These are phyloP conservation scores for Huso huso DNA, from an alignment of 2,797 vertebrate species.

Conservation along the genomic window DNA sequence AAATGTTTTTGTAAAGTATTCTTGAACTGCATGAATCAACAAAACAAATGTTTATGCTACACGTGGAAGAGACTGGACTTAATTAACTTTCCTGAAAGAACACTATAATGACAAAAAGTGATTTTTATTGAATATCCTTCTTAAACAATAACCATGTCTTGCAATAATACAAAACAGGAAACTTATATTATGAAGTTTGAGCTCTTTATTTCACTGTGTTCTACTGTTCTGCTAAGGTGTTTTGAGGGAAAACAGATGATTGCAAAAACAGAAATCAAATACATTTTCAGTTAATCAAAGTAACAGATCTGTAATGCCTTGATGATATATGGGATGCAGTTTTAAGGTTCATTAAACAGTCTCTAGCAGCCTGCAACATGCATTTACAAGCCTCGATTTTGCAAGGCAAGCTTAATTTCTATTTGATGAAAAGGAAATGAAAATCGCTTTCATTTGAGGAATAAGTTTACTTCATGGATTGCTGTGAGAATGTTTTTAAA, in stretches of 20 bases:
- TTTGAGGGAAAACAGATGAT: not conserved
- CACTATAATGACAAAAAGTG: too few relatives aligned
- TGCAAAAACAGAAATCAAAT: conserved; percentile 6
- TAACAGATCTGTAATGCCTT: not conserved
- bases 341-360: conserved; percentile 15
- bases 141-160: too few relatives aligned
- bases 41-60: too few relatives aligned
- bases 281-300: conserved; percentile 8
- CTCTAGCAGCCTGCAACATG: conserved; percentile 1
- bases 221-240: too few relatives aligned
- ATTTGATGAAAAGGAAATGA: conserved; percentile 15
- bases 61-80: too few relatives aligned
- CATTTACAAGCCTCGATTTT: conserved; percentile 5
- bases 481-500: not conserved
- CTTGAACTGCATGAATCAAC: too few relatives aligned
- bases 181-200: too few relatives aligned
- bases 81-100: too few relatives aligned
- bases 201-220: too few relatives aligned
- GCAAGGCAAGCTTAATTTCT: conserved; percentile 17
- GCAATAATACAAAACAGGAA: too few relatives aligned
- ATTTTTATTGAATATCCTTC: too few relatives aligned
- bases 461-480: not conserved
- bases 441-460: conserved; percentile 7
- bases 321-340: conserved; percentile 9
- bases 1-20: too few relatives aligned